These are phyloP conservation scores for Disparrhopalites patrizii DNA, from an alignment of 2,888 invertebrate species.

Conservation along the genomic window DNA sequence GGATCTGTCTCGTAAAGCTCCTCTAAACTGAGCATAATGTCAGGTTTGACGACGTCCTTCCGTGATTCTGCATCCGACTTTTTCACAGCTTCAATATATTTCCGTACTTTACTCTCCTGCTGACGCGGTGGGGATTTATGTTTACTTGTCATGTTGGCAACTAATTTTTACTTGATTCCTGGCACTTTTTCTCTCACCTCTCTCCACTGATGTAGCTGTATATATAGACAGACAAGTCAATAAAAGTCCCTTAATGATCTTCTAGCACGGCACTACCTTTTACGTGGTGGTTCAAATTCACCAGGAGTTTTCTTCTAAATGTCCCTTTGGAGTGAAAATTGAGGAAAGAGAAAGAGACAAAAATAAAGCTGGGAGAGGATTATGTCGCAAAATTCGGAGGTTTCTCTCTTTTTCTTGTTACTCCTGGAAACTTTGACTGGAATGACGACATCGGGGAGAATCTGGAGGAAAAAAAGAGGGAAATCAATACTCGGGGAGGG, in stretches of 20 bases:
- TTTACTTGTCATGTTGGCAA: background rate
- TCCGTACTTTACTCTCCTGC: slow-evolving; percentile 39
- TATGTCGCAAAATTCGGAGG: background rate
- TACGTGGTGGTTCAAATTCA: no score
- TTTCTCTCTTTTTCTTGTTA: background rate
- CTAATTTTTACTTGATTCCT: no score
- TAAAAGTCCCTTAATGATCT: background rate
- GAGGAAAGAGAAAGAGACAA: no score
- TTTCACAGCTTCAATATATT: slow-evolving; percentile 40
- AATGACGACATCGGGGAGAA: slow-evolving; percentile 7
- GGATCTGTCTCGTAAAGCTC: slow-evolving; percentile 40
- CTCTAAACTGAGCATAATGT: slow-evolving; percentile 37
- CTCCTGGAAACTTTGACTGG: slow-evolving; percentile 12
- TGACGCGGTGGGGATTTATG: background rate
- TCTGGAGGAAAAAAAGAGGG: background rate
- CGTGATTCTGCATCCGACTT: slow-evolving; percentile 33
- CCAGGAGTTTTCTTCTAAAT: no score
- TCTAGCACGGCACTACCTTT: background rate
- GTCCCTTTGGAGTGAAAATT: background rate
- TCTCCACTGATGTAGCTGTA: no score
- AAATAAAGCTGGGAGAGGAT: no score
- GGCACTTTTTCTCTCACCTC: background rate
- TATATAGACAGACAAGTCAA: background rate
- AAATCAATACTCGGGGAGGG: slow-evolving; percentile 26
- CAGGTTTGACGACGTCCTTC: slow-evolving; percentile 30